Base-by-base conservation (phyloP, 2,888 invertebrate genomes). In the Rotaria socialis region DNA sequence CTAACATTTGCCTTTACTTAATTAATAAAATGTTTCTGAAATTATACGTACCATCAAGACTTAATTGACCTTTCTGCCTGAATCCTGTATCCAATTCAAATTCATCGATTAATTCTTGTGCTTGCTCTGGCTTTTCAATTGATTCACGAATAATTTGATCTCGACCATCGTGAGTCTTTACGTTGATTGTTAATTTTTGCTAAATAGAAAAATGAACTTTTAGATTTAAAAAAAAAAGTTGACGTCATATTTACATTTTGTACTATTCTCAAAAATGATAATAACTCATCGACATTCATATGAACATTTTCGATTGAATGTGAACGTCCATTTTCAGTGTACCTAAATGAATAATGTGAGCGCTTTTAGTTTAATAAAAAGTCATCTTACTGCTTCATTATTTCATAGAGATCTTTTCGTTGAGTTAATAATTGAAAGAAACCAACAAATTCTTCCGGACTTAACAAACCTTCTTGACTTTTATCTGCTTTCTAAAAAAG, bases 31-130 rank as follows among this genome's bases (percentile, higher is more conserved):
- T 35, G 35, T 35, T 35, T 35, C 35, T 27, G 0, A 7, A 19
- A 14, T n/a, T 60, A n/a, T 27, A 67, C 80, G 10, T 80, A 80
- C 80, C 80, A 80, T 80, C 80, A 47, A 47, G 10, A 14, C 80
- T 5, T 47, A 80, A 8, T 47, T n/a, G 14, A n/a, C n/a, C 24
- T 80, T 80, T 43, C 0, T 47, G 14, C n/a, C n/a, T 7, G n/a
- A 47, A 80, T 80, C 47, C 80, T 1, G 0, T 11, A 80, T 47
- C 35, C 47, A 47, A n/a, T 47, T 80, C 80, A n/a, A n/a, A 80
- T 47, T 80, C 24, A n/a, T 47, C 10, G 7, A 80, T 80, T 47
- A 80, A 19, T 7, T 22, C 2, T 47, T 43, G 11, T 47, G n/a
- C 47, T 47, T 47, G 47, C n/a, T 80, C 80, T 2, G 8, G 24